Conservation (phyloP, 2,797 vertebrate species). For the Aplochiton taeniatus region DNA sequence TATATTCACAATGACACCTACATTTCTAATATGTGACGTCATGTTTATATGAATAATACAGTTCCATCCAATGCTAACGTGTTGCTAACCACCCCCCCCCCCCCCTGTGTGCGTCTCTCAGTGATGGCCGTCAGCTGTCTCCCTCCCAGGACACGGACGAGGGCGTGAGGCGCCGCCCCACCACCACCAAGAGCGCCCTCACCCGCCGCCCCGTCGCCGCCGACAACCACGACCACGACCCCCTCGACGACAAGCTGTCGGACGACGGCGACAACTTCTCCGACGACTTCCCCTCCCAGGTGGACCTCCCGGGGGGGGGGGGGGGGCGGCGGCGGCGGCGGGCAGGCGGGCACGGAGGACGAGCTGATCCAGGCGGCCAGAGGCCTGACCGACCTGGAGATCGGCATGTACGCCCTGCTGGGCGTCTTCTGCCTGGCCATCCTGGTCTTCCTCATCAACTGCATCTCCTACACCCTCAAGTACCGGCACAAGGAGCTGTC, state of each 20-base stretch:
- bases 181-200: conserved; percentile 79
- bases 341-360: conserved; percentile 65
- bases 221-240: conserved; percentile 78
- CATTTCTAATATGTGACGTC: no score
- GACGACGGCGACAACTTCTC: conserved; percentile 83
- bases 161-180: conserved; percentile 70
- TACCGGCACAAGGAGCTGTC: conserved; percentile 93
- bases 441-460: conserved; percentile 96
- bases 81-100: no score
- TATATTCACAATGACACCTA: no score
- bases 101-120: no score
- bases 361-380: conserved; percentile 79
- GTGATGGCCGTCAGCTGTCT: conserved; percentile 73
- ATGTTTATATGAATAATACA: no score
- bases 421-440: conserved; percentile 97
- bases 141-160: conserved; percentile 82
- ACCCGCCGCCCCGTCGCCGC: conserved; percentile 62
- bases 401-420: conserved; percentile 96
- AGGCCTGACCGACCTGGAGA: conserved; percentile 91
- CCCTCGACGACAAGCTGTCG: conserved; percentile 74
- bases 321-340: conserved; percentile 33
- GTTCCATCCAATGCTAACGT: no score
- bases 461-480: conserved; percentile 91
- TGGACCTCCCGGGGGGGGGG: conserved; percentile 79
- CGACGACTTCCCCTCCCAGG: conserved; percentile 89